Base-by-base conservation (phyloP, 2,797 vertebrate species). In the Platalea minor region DNA sequence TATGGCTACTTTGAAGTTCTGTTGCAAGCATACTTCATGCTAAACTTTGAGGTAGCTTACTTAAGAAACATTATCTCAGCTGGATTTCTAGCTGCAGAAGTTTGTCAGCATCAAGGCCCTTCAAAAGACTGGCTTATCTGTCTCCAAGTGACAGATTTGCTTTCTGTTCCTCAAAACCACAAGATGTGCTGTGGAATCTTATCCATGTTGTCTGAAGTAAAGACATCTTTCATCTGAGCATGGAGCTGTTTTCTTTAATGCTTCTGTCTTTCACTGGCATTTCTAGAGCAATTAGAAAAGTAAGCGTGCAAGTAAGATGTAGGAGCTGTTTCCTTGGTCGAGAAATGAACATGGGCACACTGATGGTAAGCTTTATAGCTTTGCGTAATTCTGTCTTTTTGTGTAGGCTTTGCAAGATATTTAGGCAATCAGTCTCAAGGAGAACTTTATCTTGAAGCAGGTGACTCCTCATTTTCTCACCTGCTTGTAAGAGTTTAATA, bases 151-250 rank as follows among this genome's bases (percentile, higher is more conserved):
- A 85, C 56, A 85, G 74, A 70, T 87, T 81, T 82, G 63, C 54
- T 85, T 88, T 95, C 67, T 91, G 16, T 79, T 95, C 45, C 68
- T 83, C 56, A 74, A 77, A 95, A 93, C 80, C 50, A 17, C 63
- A 77, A 15, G n/a, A 48, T 50, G 39, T 50, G n/a, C 83, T 90
- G 51, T 88, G 77, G 76, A 91, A 79, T 94, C 60, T 93, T 56
- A 77, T 89, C 65, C 2, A 0, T 48, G 61, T 78, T 93, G 63
- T 41, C 83, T 87, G 70, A 95, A 94, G 77, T 79, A 35, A 76
- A 78, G 63, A 31, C 10, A 53, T 56, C 77, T 91, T 91, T 93
- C 63, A 74, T 63, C 74, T 92, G 60, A 63, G 72, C n/a, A 11
- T 23, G 63, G 67, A 60, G 17, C 51, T 82, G 13, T 48, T 94